These are phyloP conservation scores for Montipora capricornis DNA, from an alignment of 64 coral and sea anemone species.

Conservation along the genomic window DNA sequence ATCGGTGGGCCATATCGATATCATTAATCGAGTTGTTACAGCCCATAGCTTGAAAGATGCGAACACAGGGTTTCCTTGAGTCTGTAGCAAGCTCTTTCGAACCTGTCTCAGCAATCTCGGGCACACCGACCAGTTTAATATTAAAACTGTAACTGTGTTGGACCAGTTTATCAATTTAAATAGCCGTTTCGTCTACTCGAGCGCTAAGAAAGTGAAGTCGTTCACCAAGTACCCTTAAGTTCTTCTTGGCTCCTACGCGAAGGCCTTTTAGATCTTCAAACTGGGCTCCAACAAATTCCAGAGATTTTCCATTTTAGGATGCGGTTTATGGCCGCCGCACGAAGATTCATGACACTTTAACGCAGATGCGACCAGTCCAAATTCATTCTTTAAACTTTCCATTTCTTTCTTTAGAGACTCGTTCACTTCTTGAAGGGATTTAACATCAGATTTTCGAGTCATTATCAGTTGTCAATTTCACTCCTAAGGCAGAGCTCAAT, in stretches of 20 bases:
- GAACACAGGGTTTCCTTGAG: constrained; percentile 9
- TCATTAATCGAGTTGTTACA: neutral
- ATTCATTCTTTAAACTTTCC: no score
- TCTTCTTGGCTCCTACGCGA: no score
- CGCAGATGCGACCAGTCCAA: neutral
- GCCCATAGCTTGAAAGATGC: no score
- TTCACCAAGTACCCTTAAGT: neutral
- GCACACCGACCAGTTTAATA: no score
- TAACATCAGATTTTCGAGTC: no score
- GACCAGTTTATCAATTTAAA: neutral
- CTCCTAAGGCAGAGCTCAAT: no score
- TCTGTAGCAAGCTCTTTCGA: constrained; percentile 34
- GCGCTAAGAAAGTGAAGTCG: constrained; percentile 6
- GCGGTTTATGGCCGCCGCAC: no score
- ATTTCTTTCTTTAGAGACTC: no score
- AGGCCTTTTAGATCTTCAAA: neutral
- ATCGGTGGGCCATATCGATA: constrained; percentile 44
- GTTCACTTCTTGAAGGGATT: no score
- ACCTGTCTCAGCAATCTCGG: no score
- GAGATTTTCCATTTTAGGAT: neutral
- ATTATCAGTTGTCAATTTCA: neutral
- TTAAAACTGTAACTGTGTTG: neutral
- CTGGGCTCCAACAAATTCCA: neutral
- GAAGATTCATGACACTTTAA: neutral
- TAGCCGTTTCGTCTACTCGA: constrained; percentile 15